These are phyloP conservation scores for Cathartes aura DNA, from an alignment of 2,113 vertebrate species.

Conservation along the genomic window DNA sequence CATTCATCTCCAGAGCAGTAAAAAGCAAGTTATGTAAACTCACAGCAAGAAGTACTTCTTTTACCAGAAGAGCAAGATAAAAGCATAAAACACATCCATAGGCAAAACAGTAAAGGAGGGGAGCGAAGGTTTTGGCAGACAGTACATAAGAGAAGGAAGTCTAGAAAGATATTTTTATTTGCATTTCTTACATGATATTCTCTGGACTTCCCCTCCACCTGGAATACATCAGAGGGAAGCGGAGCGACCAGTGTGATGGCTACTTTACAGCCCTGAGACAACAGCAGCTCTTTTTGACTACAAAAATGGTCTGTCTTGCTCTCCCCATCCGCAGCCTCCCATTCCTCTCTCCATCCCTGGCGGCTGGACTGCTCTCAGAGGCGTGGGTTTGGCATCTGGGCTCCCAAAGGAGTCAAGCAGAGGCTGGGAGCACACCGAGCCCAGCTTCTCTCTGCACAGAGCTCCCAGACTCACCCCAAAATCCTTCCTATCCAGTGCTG, in stretches of 20 bases:
- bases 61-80: slow-evolving; percentile 52
- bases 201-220: slow-evolving; percentile 52
- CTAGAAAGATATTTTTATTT: slow-evolving; percentile 59
- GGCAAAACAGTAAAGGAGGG: slow-evolving; percentile 46
- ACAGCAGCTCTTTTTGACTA: not conserved
- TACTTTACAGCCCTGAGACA: not conserved
- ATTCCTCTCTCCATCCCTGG: not conserved
- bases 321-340: not conserved
- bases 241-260: not conserved
- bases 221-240: slow-evolving; percentile 36
- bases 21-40: slow-evolving; percentile 61
- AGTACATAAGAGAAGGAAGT: slow-evolving; percentile 43
- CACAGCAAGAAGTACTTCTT: slow-evolving; percentile 57
- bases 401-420: not conserved
- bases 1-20: slow-evolving; percentile 23
- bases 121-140: not conserved
- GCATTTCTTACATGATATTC: slow-evolving; percentile 47
- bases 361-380: not conserved
- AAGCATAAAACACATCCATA: slow-evolving; percentile 33
- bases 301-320: not conserved
- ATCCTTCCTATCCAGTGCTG: not conserved
- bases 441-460: not conserved
- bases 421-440: not conserved
- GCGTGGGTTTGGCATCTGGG: not conserved
- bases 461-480: not conserved